phyloP scores from a whole-genome alignment of 2,113 vertebrate genomes.

The Monarcha castaneiventris region DNA sequence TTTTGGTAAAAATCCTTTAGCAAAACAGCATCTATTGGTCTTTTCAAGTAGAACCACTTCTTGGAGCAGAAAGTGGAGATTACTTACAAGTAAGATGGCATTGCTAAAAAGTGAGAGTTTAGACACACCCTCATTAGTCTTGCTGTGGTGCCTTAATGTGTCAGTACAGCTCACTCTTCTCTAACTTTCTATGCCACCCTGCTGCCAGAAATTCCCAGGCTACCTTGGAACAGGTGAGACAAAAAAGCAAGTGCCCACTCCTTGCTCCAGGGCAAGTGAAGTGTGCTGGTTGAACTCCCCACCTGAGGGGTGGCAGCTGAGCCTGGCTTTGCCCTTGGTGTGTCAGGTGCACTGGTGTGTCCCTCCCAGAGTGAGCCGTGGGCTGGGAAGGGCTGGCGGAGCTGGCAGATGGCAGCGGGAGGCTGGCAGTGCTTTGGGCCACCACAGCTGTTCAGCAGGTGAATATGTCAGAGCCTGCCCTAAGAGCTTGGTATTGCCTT shows the following conservation, averaged over 20 bases:
- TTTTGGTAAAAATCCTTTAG: background rate
- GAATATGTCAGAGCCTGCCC: background rate
- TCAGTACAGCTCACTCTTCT: background rate
- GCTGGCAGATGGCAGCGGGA: background rate
- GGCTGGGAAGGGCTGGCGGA: background rate
- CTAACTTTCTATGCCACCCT: background rate
- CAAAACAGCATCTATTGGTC: background rate
- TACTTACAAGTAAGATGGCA: background rate
- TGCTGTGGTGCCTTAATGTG: background rate
- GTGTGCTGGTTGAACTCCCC: background rate
- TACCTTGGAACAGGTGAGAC: background rate
- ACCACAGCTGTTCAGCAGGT: background rate
- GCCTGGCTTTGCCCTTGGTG: background rate
- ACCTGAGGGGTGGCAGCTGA: background rate
- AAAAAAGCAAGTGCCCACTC: too few relatives aligned
- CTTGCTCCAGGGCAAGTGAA: background rate
- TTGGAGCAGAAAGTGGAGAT: background rate
- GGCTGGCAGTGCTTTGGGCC: background rate
- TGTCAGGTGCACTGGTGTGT: rapidly evolving
- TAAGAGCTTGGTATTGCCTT: background rate
- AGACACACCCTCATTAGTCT: background rate
- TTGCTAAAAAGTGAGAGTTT: background rate
- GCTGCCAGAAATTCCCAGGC: background rate
- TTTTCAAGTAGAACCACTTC: background rate
- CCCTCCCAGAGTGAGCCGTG: rapidly evolving